Evolutionary conservation across 1,140 invertebrate species (phyloP).

Genomic region (Lepidotrigona ventralis): DNA sequence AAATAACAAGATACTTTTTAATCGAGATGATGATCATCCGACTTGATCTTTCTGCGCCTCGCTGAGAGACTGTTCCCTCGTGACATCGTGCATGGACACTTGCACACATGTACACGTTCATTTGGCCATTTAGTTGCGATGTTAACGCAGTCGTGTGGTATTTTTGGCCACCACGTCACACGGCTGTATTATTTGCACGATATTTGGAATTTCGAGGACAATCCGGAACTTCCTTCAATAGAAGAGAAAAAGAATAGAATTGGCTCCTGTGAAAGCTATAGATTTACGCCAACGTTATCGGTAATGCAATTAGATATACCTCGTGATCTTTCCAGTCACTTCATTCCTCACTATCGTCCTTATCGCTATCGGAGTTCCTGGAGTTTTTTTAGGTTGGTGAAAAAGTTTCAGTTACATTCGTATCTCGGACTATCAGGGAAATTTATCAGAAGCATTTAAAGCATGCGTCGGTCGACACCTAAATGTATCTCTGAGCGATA

Average conservation of each 20-base stretch:
- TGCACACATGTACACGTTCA: not conserved
- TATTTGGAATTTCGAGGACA: not conserved
- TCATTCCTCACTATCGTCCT: not conserved
- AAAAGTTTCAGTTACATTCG: not conserved
- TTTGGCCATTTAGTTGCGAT: not conserved
- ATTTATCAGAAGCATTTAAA: not conserved
- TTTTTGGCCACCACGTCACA: not conserved
- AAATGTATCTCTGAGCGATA: conserved; percentile 11
- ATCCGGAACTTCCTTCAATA: not conserved
- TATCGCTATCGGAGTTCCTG: not conserved
- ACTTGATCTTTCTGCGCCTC: not conserved
- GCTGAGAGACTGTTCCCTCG: not conserved
- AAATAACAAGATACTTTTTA: conserved; percentile 32
- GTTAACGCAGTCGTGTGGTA: not conserved
- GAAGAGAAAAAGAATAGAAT: not conserved
- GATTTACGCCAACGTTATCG: not conserved
- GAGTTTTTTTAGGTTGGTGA: too few species aligned
- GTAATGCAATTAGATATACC: not conserved
- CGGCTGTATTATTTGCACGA: not conserved
- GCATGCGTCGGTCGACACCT: not conserved
- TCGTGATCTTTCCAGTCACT: not conserved
- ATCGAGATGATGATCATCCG: conserved; percentile 10
- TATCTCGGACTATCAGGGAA: not conserved
- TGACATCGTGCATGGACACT: not conserved
- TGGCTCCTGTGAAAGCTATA: not conserved